These are phyloP conservation scores for Enteromius treurensis DNA, from an alignment of 2,797 vertebrate genomes.

Conservation along the genomic window DNA sequence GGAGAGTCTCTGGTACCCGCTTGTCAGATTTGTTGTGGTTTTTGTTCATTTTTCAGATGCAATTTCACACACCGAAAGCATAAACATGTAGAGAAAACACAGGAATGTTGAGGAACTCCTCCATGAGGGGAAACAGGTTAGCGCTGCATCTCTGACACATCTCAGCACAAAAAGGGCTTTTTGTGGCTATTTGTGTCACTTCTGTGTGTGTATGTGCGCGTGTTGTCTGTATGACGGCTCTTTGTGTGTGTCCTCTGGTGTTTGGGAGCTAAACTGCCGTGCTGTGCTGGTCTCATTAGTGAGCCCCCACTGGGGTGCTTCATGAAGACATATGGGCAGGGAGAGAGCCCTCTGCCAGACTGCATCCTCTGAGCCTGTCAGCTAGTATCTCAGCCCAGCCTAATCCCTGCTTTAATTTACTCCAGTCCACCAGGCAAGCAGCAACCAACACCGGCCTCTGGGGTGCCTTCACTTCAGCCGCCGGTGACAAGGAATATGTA, in stretches of 20 bases:
- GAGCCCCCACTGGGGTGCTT: conserved; percentile 76
- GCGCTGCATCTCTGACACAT: neutral
- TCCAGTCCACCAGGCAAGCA: conserved; percentile 85
- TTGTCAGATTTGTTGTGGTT: conserved; percentile 70
- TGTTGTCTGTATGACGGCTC: conserved; percentile 36
- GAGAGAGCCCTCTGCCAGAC: conserved; percentile 82
- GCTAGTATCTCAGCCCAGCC: conserved; percentile 86
- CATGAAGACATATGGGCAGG: conserved; percentile 88
- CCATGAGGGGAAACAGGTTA: conserved; percentile 36
- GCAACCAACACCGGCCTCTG: conserved; percentile 88
- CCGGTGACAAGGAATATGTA: conserved; percentile 95
- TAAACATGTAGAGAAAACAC: conserved; percentile 37
- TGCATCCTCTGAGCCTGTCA: conserved; percentile 89
- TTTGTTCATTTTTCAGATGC: conserved; percentile 65
- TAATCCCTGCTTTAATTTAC: conserved; percentile 98
- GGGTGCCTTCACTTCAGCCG: conserved; percentile 93
- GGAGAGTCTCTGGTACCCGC: conserved; percentile 55
- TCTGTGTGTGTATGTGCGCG: conserved; percentile 22
- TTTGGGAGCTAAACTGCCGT: conserved; percentile 66
- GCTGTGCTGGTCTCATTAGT: conserved; percentile 71
- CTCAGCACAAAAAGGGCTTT: conserved; percentile 39
- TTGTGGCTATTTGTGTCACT: conserved; percentile 31
- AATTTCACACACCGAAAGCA: conserved; percentile 68
- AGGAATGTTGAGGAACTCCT: conserved; percentile 33
- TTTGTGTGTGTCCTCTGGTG: conserved; percentile 59